A percentile compares a stretch with the other conserved stretches of the same genome.
These are phyloP conservation scores for Drosophila prostipennis DNA, from an alignment of 2,888 invertebrate genomes.

Conservation along the genomic window DNA sequence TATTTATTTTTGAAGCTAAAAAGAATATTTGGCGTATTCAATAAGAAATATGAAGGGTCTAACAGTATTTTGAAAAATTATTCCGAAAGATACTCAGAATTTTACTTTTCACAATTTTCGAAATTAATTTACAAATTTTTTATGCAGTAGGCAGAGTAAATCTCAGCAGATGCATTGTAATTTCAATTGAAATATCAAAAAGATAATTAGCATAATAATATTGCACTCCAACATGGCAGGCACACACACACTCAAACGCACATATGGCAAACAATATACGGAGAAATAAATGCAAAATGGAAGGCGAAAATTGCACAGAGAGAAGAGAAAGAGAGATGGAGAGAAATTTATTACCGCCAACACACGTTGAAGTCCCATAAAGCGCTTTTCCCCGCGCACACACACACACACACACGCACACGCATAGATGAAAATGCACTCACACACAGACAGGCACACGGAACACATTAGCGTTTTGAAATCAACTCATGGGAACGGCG, in stretches of 20 bases:
- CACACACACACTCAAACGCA: constrained; percentile 1
- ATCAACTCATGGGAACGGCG: constrained; percentile 55
- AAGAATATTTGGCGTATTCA: no score
- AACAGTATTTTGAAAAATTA: no score
- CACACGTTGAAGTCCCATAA: constrained; percentile 53
- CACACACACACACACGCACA: constrained; percentile 27
- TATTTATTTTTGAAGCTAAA: no score
- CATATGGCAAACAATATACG: constrained; percentile 34
- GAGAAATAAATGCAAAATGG: constrained; percentile 66
- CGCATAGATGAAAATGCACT: not conserved
- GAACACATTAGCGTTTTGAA: constrained; percentile 66
- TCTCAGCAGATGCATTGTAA: constrained; percentile 31
- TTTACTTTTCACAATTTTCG: no score
- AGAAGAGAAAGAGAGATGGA: constrained; percentile 15
- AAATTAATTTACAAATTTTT: not conserved
- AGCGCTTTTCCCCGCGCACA: constrained; percentile 48
- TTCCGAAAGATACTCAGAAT: no score
- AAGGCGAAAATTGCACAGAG: constrained; percentile 50
- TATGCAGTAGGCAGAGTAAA: not conserved
- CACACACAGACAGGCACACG: constrained; percentile 20
- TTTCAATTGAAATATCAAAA: constrained; percentile 70
- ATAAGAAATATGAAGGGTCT: no score
- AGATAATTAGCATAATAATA: constrained; percentile 73
- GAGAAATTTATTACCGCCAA: constrained; percentile 63
- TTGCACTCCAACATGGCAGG: constrained; percentile 24